Percentiles rank a stretch among this genome's conserved stretches.
phyloP scores from a whole-genome alignment of 2,888 invertebrate genomes.

The Orthosia incerta region DNA sequence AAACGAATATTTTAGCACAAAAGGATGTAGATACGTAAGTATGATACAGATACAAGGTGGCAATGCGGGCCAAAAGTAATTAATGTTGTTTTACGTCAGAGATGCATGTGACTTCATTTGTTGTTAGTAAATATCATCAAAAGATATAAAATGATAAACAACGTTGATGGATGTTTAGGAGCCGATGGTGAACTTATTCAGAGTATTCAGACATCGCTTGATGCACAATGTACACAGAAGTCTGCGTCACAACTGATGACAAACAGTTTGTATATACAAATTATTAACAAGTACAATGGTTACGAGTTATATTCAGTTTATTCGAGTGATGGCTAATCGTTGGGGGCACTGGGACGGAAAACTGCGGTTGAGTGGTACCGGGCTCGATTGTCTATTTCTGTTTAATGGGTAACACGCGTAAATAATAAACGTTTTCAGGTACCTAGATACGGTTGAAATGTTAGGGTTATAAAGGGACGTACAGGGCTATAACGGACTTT shows the following conservation, averaged over 20 bases:
- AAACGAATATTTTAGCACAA: slow-evolving; percentile 27
- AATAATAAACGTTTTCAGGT: slow-evolving; percentile 54
- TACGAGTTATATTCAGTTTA: slow-evolving; percentile 69
- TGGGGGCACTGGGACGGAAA: slow-evolving; percentile 55
- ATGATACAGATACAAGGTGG: slow-evolving; percentile 29
- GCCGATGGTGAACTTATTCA: slow-evolving; percentile 36
- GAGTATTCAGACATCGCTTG: slow-evolving; percentile 33
- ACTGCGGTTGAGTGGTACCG: slow-evolving; percentile 60
- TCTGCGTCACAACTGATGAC: slow-evolving; percentile 48
- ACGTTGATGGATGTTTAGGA: slow-evolving; percentile 36
- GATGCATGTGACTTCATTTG: slow-evolving; percentile 57
- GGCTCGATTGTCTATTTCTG: slow-evolving; percentile 63
- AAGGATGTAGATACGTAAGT: slow-evolving; percentile 17
- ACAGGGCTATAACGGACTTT: not conserved
- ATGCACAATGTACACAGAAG: slow-evolving; percentile 24
- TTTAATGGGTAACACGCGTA: slow-evolving; percentile 61
- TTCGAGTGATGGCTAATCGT: slow-evolving; percentile 61
- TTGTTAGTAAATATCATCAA: slow-evolving; percentile 43
- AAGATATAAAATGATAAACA: slow-evolving; percentile 36
- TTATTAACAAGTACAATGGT: slow-evolving; percentile 44
- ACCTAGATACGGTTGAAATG: slow-evolving; percentile 36
- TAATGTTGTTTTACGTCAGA: slow-evolving; percentile 56
- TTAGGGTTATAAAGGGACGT: slow-evolving; percentile 22
- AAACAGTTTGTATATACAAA: slow-evolving; percentile 29
- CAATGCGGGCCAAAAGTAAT: slow-evolving; percentile 45